Base-by-base conservation (phyloP, 2,888 invertebrate species). In the Cerastoderma edule region DNA sequence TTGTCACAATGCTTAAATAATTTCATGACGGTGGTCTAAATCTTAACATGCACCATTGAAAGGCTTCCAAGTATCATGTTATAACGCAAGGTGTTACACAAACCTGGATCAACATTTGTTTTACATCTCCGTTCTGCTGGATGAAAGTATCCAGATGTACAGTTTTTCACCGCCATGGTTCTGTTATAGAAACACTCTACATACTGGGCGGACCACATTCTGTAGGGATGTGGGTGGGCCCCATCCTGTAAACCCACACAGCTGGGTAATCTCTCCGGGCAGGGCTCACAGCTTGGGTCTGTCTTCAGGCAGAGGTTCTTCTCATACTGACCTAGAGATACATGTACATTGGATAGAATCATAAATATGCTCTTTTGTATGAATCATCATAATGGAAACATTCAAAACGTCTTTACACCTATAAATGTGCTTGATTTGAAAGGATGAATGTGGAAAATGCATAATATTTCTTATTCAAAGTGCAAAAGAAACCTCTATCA, bases 191-290 rank as follows among this genome's bases (percentile, higher is more conserved):
- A 78, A 44, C 85, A 85, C 28, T 72, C 68, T 44, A 81, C 67
- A 50, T 80, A 85, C 16, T 50, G 27, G 1, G 65, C 50, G 6
- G 67, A 64, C 85, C 85, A 85, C 46, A 67, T 33, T 27, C 71
- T 67, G 27, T 53, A 60, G 0, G 78, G 71, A 60, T 83, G 74
- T 0, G 80, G 69, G 46, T 83, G 77, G 13, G 74, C 46, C n/a
- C 85, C 85, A 30, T 85, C 78, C 10, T 57, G 65, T 19, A 80
- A 63, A 8, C 83, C 82, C 13, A 80, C 71, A 75, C 85, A 85
- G 56, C 83, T 83, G 13, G 83, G 82, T 28, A 82, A 67, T 8
- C 83, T 72, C n/a, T 78, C 77, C 0, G 76, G 75, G 67, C 85
- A 85, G 2, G 83, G 81, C 4, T 44, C 48, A 67, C 85, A 85